Evolutionary conservation across 1,140 invertebrate genomes (phyloP), one percentile per base, ranked within the genome.

Genomic region (Heterodera carotae): DNA sequence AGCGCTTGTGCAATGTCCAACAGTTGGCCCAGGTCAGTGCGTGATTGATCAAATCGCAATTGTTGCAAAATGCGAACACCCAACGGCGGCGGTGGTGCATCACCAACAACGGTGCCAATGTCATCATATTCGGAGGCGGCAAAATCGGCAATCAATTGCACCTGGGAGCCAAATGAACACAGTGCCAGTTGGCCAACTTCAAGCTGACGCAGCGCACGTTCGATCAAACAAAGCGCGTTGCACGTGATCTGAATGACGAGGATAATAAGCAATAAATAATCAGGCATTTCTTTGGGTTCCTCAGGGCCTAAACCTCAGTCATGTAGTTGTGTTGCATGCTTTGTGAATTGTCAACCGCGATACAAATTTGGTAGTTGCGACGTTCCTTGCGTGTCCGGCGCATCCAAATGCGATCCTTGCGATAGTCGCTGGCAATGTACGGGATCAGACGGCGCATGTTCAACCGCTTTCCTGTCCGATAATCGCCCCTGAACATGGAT

Each of bases 371-470:
- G 89, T 98, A 99, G 81, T 98, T 92, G 71, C 97, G 90, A 87
- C 97, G 95, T 0, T 93, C 95, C 0, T 95, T 95, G 89, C 97
- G 96, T 0, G 94, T 98, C 67, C 97, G 89, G 66, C 96, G 90
- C 80, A 99, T 85, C 97, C 97, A 99, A 85, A 99, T 99, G 88
- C 97, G 97, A 86, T 99, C 96, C 87, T 99, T 99, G 48, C 96
- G 91, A 89, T 98, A 99, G 88, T 98, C 93, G 84, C 95, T 98
- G 8, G 97, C 97, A 84, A 99, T 97, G 88, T 98, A 99, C 0
- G 95, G 93, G 85, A 99, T 97, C 2, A 96, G 77, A 88, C 96
- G 95, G 64, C 95, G 91, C 96, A 99, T 99, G 88, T 99, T 99
- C 27, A 99, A 92, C 39, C 97, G 90, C 82, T 95, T 94, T 7